A percentile compares a stretch with the other conserved stretches of the same genome.
Evolutionary conservation across 30 jellyfish, hydroid and myxozoan genomes (phyloP).

Genomic region (Hydractinia symbiolongicarpus): DNA sequence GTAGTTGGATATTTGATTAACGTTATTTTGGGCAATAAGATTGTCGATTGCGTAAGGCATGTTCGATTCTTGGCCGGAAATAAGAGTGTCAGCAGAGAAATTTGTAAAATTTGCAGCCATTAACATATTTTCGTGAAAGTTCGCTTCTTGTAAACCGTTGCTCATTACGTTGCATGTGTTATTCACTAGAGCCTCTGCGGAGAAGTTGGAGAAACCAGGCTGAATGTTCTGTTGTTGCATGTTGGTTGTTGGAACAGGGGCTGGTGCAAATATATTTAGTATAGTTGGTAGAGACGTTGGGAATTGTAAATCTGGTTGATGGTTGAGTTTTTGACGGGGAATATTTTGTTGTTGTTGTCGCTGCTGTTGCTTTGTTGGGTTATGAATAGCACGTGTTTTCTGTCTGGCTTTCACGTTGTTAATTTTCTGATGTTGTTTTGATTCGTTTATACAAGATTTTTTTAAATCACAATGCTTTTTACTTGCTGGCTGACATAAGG

Average conservation of each 20-base stretch:
- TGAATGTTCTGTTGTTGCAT: slow-evolving; percentile 50
- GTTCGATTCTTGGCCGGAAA: slow-evolving; percentile 59
- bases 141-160: slow-evolving; percentile 10
- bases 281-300: slow-evolving; percentile 64
- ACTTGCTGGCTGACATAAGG: slow-evolving; percentile 27
- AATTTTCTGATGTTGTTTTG: background rate
- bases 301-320: slow-evolving; percentile 24
- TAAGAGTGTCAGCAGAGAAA: slow-evolving; percentile 72
- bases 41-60: slow-evolving; percentile 83
- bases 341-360: background rate
- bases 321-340: slow-evolving; percentile 9
- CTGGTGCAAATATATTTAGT: slow-evolving; percentile 89
- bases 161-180: slow-evolving; percentile 35
- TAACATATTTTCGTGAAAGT: slow-evolving; percentile 28
- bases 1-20: slow-evolving; percentile 1
- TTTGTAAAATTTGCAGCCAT: slow-evolving; percentile 65
- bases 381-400: background rate
- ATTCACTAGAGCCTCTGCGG: slow-evolving; percentile 79
- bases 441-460: too few relatives aligned
- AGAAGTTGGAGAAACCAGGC: slow-evolving; percentile 68
- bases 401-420: background rate
- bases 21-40: slow-evolving; percentile 62
- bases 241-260: slow-evolving; percentile 52
- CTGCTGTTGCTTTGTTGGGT: background rate
- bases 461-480: background rate